A percentile compares a stretch with the other conserved stretches of the same genome.
Conservation (phyloP, 2,797 vertebrate genomes). For the Danionella dracula region DNA sequence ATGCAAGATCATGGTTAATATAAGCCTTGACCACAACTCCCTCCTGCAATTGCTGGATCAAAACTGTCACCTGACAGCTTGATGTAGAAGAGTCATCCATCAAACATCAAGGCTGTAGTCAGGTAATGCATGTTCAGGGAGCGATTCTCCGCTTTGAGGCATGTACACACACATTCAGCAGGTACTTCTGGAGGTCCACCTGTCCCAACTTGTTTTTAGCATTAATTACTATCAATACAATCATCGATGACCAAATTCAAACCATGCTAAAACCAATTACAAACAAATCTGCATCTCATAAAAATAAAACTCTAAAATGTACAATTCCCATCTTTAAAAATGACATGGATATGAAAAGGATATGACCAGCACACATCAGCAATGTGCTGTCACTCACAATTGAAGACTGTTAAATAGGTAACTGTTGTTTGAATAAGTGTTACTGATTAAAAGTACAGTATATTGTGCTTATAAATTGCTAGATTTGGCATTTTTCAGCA, state of each 20-base stretch:
- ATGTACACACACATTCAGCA: background rate
- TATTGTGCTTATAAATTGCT: too few relatives aligned
- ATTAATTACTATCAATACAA: conserved; percentile 20
- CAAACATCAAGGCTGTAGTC: conserved; percentile 17
- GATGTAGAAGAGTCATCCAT: conserved; percentile 35
- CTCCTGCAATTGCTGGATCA: conserved; percentile 36
- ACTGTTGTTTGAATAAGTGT: too few relatives aligned
- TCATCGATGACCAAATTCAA: conserved; percentile 8
- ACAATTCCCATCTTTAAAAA: background rate
- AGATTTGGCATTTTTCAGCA: too few relatives aligned
- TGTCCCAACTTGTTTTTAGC: conserved; percentile 23
- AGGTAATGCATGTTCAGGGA: conserved; percentile 2
- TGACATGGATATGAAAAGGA: too few relatives aligned
- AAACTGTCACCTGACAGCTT: conserved; percentile 40
- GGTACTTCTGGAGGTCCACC: conserved; percentile 3
- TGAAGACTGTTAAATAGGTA: too few relatives aligned
- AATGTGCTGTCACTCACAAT: too few relatives aligned
- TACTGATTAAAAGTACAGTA: too few relatives aligned
- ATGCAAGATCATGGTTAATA: conserved; percentile 18
- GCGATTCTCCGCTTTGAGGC: background rate
- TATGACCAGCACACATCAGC: too few relatives aligned
- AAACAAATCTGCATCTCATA: conserved; percentile 5
- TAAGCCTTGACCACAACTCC: conserved; percentile 25
- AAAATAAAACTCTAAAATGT: conserved; percentile 2
- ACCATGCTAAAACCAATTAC: conserved; percentile 23